phyloP scores from a whole-genome alignment of 2,113 vertebrate genomes.

The Dendrocopos noguchii region DNA sequence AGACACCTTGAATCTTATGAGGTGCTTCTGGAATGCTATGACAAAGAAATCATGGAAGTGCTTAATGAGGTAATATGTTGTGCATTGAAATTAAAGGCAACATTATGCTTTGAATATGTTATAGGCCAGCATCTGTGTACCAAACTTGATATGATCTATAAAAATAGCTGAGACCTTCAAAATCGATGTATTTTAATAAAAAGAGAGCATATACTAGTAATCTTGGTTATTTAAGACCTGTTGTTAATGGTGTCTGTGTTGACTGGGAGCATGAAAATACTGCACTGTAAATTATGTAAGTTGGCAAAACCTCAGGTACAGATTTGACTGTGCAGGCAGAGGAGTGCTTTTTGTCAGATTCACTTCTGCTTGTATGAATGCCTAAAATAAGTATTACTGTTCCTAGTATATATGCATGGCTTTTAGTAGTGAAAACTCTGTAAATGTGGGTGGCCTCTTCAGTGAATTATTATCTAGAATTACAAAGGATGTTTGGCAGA shows the following conservation, averaged over 20 bases:
- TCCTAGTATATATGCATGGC: neutral
- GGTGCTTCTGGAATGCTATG: constrained; percentile 90
- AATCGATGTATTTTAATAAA: neutral
- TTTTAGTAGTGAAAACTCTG: neutral
- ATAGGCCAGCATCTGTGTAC: neutral
- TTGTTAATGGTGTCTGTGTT: neutral
- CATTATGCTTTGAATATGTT: neutral
- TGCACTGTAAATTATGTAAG: neutral
- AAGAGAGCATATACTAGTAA: neutral
- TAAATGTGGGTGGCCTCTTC: neutral
- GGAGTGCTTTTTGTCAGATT: neutral
- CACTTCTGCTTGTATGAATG: neutral
- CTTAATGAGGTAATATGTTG: constrained; percentile 87
- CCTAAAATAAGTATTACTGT: neutral
- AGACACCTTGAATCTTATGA: constrained; percentile 92
- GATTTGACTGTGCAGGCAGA: neutral
- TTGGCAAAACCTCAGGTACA: neutral
- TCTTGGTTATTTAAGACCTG: neutral
- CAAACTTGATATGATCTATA: neutral
- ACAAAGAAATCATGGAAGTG: constrained; percentile 94
- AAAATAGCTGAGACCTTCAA: neutral
- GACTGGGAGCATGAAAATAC: neutral
- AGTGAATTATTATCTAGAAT: neutral
- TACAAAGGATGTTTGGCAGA: neutral
- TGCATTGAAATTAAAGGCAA: neutral